These are phyloP conservation scores for Euura saliciscinereae DNA, from an alignment of 1,140 invertebrate genomes.

Conservation along the genomic window DNA sequence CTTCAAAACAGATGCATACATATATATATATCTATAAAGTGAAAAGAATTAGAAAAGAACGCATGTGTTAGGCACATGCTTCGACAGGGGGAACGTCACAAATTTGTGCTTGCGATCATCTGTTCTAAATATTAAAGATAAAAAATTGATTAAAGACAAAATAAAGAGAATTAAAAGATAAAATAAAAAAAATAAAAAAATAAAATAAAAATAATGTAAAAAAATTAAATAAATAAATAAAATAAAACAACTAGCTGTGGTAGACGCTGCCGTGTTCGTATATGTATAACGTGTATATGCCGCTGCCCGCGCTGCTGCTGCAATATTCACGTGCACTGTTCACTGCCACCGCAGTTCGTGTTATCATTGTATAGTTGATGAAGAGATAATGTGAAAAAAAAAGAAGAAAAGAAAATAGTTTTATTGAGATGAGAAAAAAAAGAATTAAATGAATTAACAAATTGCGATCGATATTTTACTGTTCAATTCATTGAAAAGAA, in stretches of 20 bases:
- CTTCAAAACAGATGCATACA: too few relatives aligned
- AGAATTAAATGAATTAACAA: too few relatives aligned
- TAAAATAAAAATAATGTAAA: conserved; percentile 24
- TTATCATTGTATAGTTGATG: conserved; percentile 42
- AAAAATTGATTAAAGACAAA: background rate
- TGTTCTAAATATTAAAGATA: background rate
- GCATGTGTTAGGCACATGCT: conserved; percentile 28
- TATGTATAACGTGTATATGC: conserved; percentile 42
- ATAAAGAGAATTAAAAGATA: background rate
- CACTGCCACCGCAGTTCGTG: conserved; percentile 60
- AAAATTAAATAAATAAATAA: conserved; percentile 15
- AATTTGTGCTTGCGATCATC: background rate
- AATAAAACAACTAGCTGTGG: conserved; percentile 45
- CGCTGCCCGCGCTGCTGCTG: conserved; percentile 51
- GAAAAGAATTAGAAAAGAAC: conserved; percentile 26
- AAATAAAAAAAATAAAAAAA: conserved; percentile 12
- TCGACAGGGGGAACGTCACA: background rate
- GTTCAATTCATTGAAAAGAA: too few relatives aligned
- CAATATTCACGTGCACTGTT: conserved; percentile 59
- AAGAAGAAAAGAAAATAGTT: background rate
- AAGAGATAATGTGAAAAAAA: background rate
- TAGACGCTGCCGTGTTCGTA: conserved; percentile 54
- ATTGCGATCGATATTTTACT: too few relatives aligned
- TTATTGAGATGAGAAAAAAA: background rate
- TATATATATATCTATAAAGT: too few relatives aligned